Evolutionary conservation across 1,140 invertebrate species (phyloP).

Genomic region (Dinothrombium tinctorium): DNA sequence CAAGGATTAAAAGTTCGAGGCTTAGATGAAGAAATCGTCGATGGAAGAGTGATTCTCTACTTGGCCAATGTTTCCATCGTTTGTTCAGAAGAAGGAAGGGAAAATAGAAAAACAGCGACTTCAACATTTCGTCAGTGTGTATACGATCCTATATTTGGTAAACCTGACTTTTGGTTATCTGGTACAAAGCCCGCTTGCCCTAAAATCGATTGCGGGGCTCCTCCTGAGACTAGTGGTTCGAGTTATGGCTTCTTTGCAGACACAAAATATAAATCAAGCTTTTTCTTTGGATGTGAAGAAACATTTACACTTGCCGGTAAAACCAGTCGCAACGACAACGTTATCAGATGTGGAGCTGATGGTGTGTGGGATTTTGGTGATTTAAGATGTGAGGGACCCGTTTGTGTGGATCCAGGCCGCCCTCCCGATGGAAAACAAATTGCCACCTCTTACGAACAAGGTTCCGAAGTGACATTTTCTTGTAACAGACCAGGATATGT

Average conservation of each 20-base stretch:
- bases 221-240: conserved; percentile 65
- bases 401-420: conserved; percentile 78
- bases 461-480: conserved; percentile 65
- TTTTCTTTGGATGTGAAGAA: conserved; percentile 87
- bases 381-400: conserved; percentile 76
- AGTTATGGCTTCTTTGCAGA: conserved; percentile 60
- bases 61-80: conserved; percentile 65
- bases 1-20: conserved; percentile 43
- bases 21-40: conserved; percentile 34
- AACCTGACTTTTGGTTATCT: conserved; percentile 75
- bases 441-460: conserved; percentile 68
- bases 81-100: conserved; percentile 47
- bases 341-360: conserved; percentile 69
- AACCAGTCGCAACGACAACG: conserved; percentile 66
- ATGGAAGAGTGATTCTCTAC: conserved; percentile 58
- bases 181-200: conserved; percentile 60
- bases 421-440: conserved; percentile 72
- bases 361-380: conserved; percentile 93
- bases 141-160: conserved; percentile 65
- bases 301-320: conserved; percentile 82
- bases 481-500: conserved; percentile 78
- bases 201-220: conserved; percentile 52
- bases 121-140: conserved; percentile 73
- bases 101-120: conserved; percentile 48
- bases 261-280: conserved; percentile 68